Evolutionary conservation across 37 sponge, comb jelly and placozoan genomes (phyloP), one percentile per base, ranked within the genome.

Genomic region (Aplysina aerophoba): DNA sequence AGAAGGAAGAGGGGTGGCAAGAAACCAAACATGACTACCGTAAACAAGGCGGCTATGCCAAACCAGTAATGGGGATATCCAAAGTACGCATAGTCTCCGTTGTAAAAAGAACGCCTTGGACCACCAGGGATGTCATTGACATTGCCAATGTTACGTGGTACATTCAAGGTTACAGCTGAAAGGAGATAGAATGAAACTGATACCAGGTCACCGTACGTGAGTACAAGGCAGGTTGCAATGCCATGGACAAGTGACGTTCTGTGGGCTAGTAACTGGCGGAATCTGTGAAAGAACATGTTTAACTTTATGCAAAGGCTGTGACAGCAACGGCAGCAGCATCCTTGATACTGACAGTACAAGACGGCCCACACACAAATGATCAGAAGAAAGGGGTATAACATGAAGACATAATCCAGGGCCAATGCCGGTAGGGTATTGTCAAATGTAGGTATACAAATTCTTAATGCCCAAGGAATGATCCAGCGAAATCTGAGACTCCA

Each of bases 301-400:
- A 16, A 31, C 34, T 1, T 17, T 1, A 69, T 30, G 34, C 28
- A 69, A 31, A 69, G 33, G 1, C 71, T 11, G 71, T 69, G 71
- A 4, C 71, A 31, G 34, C 71, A 27, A 31, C 35, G 34, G 6
- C 71, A 69, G 34, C 71, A 69, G 35, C 71, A 69, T 17, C 71
- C 71, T 4, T 30, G 71, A 31, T 69, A 31, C 71, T 69, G 71
- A 35, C 28, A 69, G 71, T 69, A 69, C 35, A 69, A 25, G 4
- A 69, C 1, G 34, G 34, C 17, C 27, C 71, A 17, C 12, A 69
- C 34, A 34, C 17, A 69, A 16, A 69, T 5, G 71, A 69, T 69
- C 71, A 80, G 5, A 55, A 80, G 55, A 27, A 80, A 80, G 0
- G 89, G 89, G 60, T 88, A 92, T 57, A 88, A 40, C 20, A 89